These are phyloP conservation scores for Cynodonichthys magdalenae DNA, from an alignment of 2,797 vertebrate genomes.

Conservation along the genomic window DNA sequence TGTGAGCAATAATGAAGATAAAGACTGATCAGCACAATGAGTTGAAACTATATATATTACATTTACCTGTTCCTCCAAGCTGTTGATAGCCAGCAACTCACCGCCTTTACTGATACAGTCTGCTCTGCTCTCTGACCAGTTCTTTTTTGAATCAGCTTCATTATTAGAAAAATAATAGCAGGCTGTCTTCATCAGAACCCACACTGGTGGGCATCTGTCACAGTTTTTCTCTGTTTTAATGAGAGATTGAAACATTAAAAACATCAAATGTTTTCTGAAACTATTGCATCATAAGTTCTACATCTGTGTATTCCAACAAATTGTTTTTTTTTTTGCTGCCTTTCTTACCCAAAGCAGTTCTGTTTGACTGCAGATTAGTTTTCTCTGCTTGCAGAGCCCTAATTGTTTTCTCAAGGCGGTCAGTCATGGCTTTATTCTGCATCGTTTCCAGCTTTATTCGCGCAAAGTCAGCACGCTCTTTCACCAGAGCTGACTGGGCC, in stretches of 20 bases:
- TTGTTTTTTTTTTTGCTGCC: background rate
- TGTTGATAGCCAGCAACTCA: slow-evolving; percentile 56
- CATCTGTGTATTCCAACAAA: background rate
- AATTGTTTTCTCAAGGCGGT: slow-evolving; percentile 43
- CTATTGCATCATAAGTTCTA: background rate
- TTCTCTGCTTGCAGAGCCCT: slow-evolving; percentile 31
- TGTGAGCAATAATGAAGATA: background rate
- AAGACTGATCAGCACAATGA: background rate
- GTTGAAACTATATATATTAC: no score
- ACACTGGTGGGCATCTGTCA: slow-evolving; percentile 57
- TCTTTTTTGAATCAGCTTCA: slow-evolving; percentile 25
- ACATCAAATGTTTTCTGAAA: background rate
- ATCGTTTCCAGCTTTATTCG: slow-evolving; percentile 32
- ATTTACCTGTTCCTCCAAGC: slow-evolving; percentile 55
- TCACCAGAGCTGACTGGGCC: slow-evolving; percentile 25
- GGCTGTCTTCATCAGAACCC: slow-evolving; percentile 52
- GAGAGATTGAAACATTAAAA: slow-evolving; percentile 1
- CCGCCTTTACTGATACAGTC: slow-evolving; percentile 48
- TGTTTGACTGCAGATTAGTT: slow-evolving; percentile 31
- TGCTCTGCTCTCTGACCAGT: slow-evolving; percentile 62
- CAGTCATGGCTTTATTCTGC: slow-evolving; percentile 18
- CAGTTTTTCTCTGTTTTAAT: slow-evolving; percentile 64
- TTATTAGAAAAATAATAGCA: slow-evolving; percentile 68
- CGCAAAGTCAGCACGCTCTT: slow-evolving; percentile 7
- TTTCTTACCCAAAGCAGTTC: slow-evolving; percentile 49